Conservation (phyloP, 2,888 invertebrate species). For the Eustalomyia histrio region DNA sequence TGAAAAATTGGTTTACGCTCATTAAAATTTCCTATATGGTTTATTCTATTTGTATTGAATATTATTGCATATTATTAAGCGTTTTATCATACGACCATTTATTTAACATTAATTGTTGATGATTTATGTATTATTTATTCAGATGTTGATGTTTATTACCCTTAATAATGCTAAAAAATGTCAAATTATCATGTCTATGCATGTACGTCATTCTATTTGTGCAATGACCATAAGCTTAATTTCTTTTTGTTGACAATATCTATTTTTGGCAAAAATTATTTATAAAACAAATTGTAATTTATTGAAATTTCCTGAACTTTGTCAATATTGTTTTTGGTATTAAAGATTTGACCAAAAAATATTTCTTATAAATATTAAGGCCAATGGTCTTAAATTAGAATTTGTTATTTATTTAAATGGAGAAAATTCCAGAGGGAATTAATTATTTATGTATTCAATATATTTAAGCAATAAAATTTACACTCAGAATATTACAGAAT, state of each 20-base stretch:
- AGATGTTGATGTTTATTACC: slow-evolving; percentile 28
- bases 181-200: slow-evolving; percentile 48
- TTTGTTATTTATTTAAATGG: too few species aligned
- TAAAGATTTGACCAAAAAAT: not conserved
- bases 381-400: not conserved
- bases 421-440: too few species aligned
- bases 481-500: too few species aligned
- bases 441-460: too few species aligned
- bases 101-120: slow-evolving; percentile 34
- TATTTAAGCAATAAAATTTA: too few species aligned
- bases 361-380: not conserved
- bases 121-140: slow-evolving; percentile 17
- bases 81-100: slow-evolving; percentile 17
- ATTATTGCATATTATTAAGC: not conserved
- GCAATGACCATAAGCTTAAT: slow-evolving; percentile 18
- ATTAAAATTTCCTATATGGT: not conserved
- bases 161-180: slow-evolving; percentile 43
- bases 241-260: not conserved
- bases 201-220: slow-evolving; percentile 29
- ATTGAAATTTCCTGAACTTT: not conserved
- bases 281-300: not conserved
- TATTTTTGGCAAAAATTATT: slow-evolving; percentile 36
- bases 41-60: not conserved
- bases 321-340: not conserved
- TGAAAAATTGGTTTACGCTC: not conserved